Conservation (phyloP, 1,140 invertebrate species). For the Drosophila funebris region DNA sequence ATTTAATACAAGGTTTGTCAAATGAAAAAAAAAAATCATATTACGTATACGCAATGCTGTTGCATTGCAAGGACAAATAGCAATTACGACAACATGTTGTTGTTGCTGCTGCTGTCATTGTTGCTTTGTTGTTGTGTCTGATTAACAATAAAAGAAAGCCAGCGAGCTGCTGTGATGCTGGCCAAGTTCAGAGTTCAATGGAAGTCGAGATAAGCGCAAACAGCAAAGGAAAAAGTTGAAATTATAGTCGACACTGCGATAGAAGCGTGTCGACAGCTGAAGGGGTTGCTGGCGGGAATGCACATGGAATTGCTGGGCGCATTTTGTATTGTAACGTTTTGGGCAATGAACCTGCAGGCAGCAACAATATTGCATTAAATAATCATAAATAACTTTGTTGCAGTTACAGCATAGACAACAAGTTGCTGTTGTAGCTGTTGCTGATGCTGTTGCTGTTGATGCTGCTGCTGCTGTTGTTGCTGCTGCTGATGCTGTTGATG, state of each 20-base stretch:
- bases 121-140: slow-evolving; percentile 5
- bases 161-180: slow-evolving; percentile 36
- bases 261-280: slow-evolving; percentile 52
- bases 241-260: too few relatives aligned
- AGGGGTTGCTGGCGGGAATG: not conserved
- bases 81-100: slow-evolving; percentile 30
- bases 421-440: slow-evolving; percentile 7
- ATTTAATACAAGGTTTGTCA: slow-evolving; percentile 41
- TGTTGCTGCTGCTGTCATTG: slow-evolving; percentile 27
- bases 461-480: slow-evolving; percentile 18
- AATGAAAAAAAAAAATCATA: slow-evolving; percentile 10
- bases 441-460: slow-evolving; percentile 22
- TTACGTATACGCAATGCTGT: slow-evolving; percentile 66
- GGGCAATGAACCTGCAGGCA: slow-evolving; percentile 71
- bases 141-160: slow-evolving; percentile 58
- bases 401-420: slow-evolving; percentile 40
- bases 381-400: slow-evolving; percentile 71
- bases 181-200: slow-evolving; percentile 78
- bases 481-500: slow-evolving; percentile 14
- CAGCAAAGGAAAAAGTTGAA: slow-evolving; percentile 28
- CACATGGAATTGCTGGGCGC: not conserved
- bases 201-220: slow-evolving; percentile 29
- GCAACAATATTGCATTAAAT: slow-evolving; percentile 65
- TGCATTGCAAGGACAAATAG: slow-evolving; percentile 9
- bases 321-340: slow-evolving; percentile 40